Percentiles rank a stretch among this genome's conserved stretches.
phyloP scores from a whole-genome alignment of 2,888 invertebrate species.

The Caenorhabditis imperialis region DNA sequence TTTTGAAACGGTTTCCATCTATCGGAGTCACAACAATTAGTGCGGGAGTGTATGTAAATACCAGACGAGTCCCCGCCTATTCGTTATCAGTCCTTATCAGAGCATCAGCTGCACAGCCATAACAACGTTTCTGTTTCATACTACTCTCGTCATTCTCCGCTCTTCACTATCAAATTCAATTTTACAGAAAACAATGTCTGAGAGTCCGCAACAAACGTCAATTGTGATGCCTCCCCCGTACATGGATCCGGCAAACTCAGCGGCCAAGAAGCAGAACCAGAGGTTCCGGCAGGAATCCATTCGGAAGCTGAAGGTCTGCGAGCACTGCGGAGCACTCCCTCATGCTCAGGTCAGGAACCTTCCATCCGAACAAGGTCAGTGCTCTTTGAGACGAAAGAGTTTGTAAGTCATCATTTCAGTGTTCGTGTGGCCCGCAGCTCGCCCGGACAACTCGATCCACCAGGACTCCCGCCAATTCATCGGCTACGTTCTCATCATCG shows the following conservation, averaged over 20 bases:
- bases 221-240: constrained; percentile 60
- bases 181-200: constrained; percentile 11
- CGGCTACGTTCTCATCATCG: constrained; percentile 64
- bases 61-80: no score
- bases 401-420: no score
- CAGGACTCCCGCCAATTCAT: constrained; percentile 64
- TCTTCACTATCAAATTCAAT: neutral
- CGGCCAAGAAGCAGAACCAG: constrained; percentile 42
- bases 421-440: constrained; percentile 64
- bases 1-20: no score
- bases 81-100: no score
- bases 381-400: no score
- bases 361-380: constrained; percentile 37
- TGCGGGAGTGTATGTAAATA: no score
- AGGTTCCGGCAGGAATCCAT: constrained; percentile 40
- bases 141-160: no score
- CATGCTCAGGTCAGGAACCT: constrained; percentile 27
- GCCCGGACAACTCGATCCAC: constrained; percentile 61
- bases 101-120: no score
- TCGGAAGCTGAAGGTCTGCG: constrained; percentile 36
- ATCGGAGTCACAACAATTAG: no score
- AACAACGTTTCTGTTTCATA: neutral
- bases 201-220: constrained; percentile 29
- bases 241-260: constrained; percentile 60
- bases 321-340: constrained; percentile 54